Evolutionary conservation across 2,797 vertebrate species (phyloP), one percentile per base, ranked within the genome.

Genomic region (Amniataba percoides): DNA sequence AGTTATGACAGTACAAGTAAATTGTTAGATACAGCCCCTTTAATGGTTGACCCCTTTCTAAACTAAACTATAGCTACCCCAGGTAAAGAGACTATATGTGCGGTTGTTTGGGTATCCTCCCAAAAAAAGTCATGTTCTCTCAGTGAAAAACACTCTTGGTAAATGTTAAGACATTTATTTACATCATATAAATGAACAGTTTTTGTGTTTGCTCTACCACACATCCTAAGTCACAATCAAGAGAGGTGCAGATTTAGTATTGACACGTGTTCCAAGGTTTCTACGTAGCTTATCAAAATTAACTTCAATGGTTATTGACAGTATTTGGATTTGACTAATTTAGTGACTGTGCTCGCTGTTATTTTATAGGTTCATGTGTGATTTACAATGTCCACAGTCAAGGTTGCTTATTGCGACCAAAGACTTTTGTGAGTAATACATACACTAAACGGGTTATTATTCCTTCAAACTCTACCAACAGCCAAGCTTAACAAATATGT

Each of bases 91-190:
- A 59, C 13, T 16, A 10, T 36, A 7, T 27, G 19, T 57, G 7
- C 14, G 2, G 6, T 14, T 48, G 8, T 39, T 8, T 27, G 10
- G 15, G 10, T 21, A 6, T 7, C 2, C 21, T 11, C 27, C 27
- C 27, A 19, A 31, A 49, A 10, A 25, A 23, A 45, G 43, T 7
- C 1, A 12, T 48, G 23, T 8, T 59, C n/a, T 81, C n/a, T 75
- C 43, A 87, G 81, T 67, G 34, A 90, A 36, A 83, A 56, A 80
- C 66, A 75, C 69, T 31, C 43, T 52, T 13, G 31, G 25, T 61
- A 83, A 83, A 86, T 89, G 88, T 90, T 91, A 89, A 89, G 82
- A 91, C 80, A 66, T 94, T 93, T 93, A 93, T 93, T 93, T 88
- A 89, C 85, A 92, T 82, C 27, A 56, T 89, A 76, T 81, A 88